Percentiles rank a stretch among this genome's conserved stretches.
These are phyloP conservation scores for Magallana angulata DNA, from an alignment of 1,140 invertebrate genomes.

Conservation along the genomic window DNA sequence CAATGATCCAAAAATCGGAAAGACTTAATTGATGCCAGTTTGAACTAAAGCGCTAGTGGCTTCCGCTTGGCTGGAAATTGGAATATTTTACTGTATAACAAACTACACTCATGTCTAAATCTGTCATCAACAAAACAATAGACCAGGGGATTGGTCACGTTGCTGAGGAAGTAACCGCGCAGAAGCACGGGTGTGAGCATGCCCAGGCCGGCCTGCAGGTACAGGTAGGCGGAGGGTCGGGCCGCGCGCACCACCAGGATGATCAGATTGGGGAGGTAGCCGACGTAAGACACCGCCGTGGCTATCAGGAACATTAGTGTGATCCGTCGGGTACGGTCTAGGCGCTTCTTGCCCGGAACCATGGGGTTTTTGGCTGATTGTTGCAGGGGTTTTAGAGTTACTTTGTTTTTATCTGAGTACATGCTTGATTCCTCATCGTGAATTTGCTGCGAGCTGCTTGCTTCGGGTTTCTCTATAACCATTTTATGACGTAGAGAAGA, in stretches of 20 bases:
- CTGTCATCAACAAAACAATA: constrained; percentile 58
- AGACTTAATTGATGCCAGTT: too few relatives aligned
- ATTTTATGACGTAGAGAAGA: not conserved
- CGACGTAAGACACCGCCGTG: constrained; percentile 54
- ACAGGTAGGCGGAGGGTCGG: constrained; percentile 10
- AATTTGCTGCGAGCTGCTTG: not conserved
- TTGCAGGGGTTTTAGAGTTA: not conserved
- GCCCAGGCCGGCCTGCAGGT: constrained; percentile 10
- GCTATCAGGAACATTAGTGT: constrained; percentile 57
- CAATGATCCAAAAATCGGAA: too few relatives aligned
- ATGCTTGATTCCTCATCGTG: constrained; percentile 21
- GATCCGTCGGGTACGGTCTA: constrained; percentile 51
- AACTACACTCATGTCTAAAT: constrained; percentile 39
- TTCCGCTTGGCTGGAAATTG: not conserved
- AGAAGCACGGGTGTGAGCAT: constrained; percentile 44
- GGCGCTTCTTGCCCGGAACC: not conserved
- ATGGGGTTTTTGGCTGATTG: not conserved
- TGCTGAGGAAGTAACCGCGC: constrained; percentile 55
- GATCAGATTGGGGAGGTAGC: constrained; percentile 49
- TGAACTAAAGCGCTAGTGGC: not conserved
- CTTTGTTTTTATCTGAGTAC: not conserved
- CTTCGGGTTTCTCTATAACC: not conserved
- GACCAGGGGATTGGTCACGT: constrained; percentile 55
- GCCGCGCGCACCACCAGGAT: constrained; percentile 41
- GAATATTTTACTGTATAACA: constrained; percentile 19